phyloP scores from a whole-genome alignment of 2,113 vertebrate genomes.

The Ellobius talpinus region DNA sequence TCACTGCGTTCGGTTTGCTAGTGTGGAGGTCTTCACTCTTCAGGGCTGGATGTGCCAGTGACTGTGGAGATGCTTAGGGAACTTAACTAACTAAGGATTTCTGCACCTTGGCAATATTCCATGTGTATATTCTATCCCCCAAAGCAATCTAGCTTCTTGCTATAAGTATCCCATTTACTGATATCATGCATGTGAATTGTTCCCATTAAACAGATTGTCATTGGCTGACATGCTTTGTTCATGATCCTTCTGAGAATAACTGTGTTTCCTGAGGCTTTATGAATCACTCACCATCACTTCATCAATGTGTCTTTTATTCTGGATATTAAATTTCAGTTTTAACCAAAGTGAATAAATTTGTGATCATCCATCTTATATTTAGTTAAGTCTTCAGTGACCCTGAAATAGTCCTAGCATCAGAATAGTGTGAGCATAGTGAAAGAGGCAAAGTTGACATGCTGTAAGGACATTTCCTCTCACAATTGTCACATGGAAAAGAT shows the following conservation, averaged over 20 bases:
- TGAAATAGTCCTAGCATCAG: neutral
- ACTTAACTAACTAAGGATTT: neutral
- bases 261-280: neutral
- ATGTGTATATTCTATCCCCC: neutral
- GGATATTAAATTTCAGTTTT: neutral
- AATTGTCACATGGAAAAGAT: neutral
- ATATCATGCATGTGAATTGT: neutral
- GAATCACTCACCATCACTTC: neutral
- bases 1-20: neutral
- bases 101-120: neutral
- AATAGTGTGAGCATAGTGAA: neutral
- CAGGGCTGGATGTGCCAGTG: neutral
- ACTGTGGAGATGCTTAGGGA: neutral
- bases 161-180: neutral
- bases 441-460: neutral
- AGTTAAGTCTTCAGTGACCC: neutral
- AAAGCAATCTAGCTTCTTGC: neutral
- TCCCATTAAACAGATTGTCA: neutral
- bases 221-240: neutral
- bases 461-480: neutral
- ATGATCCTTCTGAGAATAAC: neutral
- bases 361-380: neutral
- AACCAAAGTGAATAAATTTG: neutral
- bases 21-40: neutral
- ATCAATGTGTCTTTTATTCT: constrained; percentile 5